phyloP scores from a whole-genome alignment of 2,113 vertebrate species.

The Prionailurus viverrinus region DNA sequence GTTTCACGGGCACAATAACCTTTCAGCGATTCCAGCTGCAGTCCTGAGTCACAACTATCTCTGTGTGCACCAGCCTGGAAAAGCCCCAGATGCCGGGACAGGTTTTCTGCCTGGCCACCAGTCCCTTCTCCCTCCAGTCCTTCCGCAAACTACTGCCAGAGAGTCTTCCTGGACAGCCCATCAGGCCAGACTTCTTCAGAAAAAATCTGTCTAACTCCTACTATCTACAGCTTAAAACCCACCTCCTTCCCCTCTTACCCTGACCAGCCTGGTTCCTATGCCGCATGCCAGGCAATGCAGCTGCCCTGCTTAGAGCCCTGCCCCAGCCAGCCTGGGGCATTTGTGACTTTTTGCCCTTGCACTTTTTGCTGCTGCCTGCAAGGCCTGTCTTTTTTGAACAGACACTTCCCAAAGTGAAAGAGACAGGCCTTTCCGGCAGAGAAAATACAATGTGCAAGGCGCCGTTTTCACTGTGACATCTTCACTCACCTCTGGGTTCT shows the following conservation, averaged over 20 bases:
- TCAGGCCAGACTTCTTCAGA: not conserved
- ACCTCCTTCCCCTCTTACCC: no score
- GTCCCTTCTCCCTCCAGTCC: not conserved
- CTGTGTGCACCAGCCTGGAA: not conserved
- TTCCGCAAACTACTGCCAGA: not conserved
- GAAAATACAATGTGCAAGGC: no score
- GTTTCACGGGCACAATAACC: slow-evolving; percentile 4
- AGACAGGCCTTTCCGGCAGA: not conserved
- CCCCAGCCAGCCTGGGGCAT: not conserved
- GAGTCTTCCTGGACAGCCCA: not conserved
- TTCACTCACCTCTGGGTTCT: not conserved
- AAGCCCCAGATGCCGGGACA: not conserved
- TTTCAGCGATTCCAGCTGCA: slow-evolving; percentile 39
- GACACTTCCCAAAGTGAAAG: not conserved
- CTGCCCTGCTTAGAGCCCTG: accelerated
- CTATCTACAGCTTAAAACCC: not conserved
- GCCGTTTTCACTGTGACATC: not conserved
- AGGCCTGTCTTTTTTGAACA: not conserved
- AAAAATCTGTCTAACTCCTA: not conserved
- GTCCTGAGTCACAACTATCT: not conserved
- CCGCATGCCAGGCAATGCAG: not conserved
- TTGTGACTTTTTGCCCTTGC: not conserved
- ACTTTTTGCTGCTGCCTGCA: not conserved
- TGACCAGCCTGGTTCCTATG: not conserved
- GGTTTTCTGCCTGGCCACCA: not conserved